Evolutionary conservation across 2,113 vertebrate genomes (phyloP), one percentile per base, ranked within the genome.

Genomic region (Bubo bubo): DNA sequence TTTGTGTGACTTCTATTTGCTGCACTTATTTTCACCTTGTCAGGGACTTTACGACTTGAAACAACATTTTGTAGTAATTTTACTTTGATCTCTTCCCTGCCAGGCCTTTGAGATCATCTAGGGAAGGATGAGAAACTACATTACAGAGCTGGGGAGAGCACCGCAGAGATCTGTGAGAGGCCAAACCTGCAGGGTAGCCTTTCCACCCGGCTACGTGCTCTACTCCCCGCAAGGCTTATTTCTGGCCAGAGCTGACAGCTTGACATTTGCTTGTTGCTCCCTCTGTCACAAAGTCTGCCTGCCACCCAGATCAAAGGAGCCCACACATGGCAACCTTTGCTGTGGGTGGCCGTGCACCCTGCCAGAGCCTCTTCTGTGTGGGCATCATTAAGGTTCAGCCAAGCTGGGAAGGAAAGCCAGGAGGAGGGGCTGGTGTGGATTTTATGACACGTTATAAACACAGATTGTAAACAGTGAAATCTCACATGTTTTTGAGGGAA

Each of bases 131-230:
- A 34, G 21, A 86, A 30, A 47, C 26, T 26, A 14, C 14, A 13
- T 30, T 22, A 47, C 17, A 37, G 66, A 75, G 5, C 19, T 72
- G 26, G 21, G 19, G 32, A 84, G n/a, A 53, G 16, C 49, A 82
- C 39, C 52, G 62, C 10, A 56, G 70, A 45, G 10, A 49, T 41
- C 3, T 0, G 0, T 84, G 45, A 39, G 34, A 67, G 27, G 14
- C 27, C 52, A 62, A 55, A 55, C 23, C 35, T 70, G 24, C 27
- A n/a, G 64, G 21, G 60, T 20, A 52, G 15, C 10, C 17, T 64
- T 39, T 70, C 27, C n/a, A 58, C 9, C 5, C 0, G 2, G 26
- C 21, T 47, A 37, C 0, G 1, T 13, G 22, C 20, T 64, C 37
- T 27, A 4, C 28, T 80, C 26, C 18, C 20, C 18, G 35, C 37